phyloP scores from a whole-genome alignment of 2,113 vertebrate species.

The Anseranas semipalmata region DNA sequence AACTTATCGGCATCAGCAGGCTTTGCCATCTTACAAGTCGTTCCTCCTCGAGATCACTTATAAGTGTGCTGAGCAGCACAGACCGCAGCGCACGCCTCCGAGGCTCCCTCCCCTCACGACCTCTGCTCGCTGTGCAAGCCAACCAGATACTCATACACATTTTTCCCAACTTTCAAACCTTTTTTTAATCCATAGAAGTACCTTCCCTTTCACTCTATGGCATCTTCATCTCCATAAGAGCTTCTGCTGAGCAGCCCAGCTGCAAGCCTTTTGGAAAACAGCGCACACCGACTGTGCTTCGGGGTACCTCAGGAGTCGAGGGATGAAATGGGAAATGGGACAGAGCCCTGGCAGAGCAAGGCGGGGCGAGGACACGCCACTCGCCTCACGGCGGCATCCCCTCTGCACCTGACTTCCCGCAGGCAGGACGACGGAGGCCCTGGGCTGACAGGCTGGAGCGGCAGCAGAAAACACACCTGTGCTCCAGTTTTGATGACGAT shows the following conservation, averaged over 20 bases:
- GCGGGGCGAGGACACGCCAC: not conserved
- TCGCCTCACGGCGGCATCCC: rapidly evolving
- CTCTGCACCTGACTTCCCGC: not conserved
- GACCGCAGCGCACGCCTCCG: not conserved
- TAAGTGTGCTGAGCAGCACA: not conserved
- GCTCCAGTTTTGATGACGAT: not conserved
- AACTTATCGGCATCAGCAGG: not conserved
- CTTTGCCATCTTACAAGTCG: not conserved
- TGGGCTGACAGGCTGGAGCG: not conserved
- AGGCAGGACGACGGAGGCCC: not conserved
- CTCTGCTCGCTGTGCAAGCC: not conserved
- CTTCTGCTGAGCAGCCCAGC: not conserved
- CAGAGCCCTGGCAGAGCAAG: not conserved
- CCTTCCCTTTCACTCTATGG: not conserved
- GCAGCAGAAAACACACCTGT: not conserved
- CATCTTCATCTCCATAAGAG: not conserved
- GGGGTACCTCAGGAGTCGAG: not conserved
- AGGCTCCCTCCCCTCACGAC: not conserved
- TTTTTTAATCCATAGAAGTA: not conserved
- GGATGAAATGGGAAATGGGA: not conserved
- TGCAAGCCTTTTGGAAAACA: not conserved
- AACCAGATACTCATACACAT: not conserved
- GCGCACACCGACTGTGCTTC: not conserved
- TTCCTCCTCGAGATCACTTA: not conserved
- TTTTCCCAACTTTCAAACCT: not conserved